These are phyloP conservation scores for Erethizon dorsatum DNA, from an alignment of 2,797 vertebrate genomes.

Conservation along the genomic window DNA sequence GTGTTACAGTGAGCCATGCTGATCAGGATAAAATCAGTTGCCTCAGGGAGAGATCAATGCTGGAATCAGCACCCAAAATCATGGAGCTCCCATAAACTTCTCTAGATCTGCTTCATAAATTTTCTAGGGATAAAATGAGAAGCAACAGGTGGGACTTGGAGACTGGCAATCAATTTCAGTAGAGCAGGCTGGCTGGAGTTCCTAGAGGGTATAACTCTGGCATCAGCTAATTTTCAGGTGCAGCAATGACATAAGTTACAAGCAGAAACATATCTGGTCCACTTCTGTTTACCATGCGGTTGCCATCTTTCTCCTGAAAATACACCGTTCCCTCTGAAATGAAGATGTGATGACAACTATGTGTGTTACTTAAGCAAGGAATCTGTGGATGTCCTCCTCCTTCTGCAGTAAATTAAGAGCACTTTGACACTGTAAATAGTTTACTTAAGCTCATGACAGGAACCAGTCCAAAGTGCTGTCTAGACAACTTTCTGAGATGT, in stretches of 20 bases:
- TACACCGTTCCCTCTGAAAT: conserved; percentile 83
- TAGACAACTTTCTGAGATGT: neutral
- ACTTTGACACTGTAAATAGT: neutral
- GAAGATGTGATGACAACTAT: conserved; percentile 78
- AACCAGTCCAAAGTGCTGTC: neutral
- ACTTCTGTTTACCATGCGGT: neutral
- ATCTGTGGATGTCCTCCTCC: conserved; percentile 95
- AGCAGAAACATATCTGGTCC: neutral
- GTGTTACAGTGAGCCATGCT: neutral
- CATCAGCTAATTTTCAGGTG: neutral
- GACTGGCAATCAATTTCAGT: neutral
- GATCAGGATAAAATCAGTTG: neutral
- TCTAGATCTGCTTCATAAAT: neutral
- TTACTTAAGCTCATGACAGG: neutral
- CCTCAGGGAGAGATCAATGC: neutral
- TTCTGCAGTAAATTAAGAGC: neutral
- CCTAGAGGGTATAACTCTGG: neutral
- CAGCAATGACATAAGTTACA: neutral
- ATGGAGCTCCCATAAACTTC: neutral
- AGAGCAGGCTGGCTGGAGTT: neutral
- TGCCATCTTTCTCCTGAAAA: conserved; percentile 90
- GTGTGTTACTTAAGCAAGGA: conserved; percentile 95
- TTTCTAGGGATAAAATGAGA: neutral
- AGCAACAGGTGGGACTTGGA: neutral
- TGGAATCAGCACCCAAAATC: neutral